A percentile compares a stretch with the other conserved stretches of the same genome.
Evolutionary conservation across 2,113 vertebrate species (phyloP).

Genomic region (Notiomystis cincta): DNA sequence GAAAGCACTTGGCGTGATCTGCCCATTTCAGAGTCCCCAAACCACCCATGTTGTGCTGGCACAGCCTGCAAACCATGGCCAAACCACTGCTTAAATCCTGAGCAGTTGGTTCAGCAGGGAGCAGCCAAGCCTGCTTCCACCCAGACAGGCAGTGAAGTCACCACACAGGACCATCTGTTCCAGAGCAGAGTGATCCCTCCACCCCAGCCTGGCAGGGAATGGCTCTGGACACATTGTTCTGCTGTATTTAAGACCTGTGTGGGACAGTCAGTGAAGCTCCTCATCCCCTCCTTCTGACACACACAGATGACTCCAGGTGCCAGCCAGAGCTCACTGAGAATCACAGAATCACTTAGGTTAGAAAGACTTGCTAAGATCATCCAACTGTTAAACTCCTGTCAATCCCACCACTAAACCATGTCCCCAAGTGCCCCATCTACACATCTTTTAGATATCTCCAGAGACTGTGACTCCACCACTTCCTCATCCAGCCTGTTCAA

Average conservation of each 20-base stretch:
- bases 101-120: accelerated
- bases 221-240: background rate
- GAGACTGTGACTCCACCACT: background rate
- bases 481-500: background rate
- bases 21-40: background rate
- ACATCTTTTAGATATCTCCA: background rate
- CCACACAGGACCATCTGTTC: background rate
- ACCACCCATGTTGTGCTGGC: background rate
- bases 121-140: background rate
- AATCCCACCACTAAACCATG: background rate
- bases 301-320: accelerated
- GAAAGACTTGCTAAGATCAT: background rate
- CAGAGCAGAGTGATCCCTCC: background rate
- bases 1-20: background rate
- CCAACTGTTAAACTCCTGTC: background rate
- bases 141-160: background rate
- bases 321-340: background rate
- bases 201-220: background rate
- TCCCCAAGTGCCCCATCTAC: background rate
- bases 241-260: background rate
- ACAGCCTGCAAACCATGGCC: background rate
- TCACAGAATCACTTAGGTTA: background rate
- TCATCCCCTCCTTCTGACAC: background rate
- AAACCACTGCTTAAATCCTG: accelerated
- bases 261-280: background rate